Conservation (phyloP, 2,113 vertebrate genomes). For the Synodontis membranacea region DNA sequence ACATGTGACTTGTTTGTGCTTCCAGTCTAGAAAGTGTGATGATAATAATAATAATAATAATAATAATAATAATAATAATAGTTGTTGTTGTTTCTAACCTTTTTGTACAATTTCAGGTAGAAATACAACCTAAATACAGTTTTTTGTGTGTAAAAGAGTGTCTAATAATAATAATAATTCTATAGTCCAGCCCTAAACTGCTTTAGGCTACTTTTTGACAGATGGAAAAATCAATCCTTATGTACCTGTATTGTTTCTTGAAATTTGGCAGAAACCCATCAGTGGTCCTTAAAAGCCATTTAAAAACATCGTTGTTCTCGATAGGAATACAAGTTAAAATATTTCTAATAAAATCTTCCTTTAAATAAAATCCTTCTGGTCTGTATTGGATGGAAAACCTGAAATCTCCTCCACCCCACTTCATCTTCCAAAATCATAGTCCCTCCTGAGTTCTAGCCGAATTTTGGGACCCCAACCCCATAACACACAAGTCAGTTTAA, state of each 20-base stretch:
- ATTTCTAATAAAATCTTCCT: not conserved
- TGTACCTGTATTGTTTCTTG: not conserved
- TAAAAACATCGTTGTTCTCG: not conserved
- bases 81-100: not conserved
- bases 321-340: not conserved
- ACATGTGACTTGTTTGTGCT: too few species aligned
- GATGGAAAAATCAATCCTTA: not conserved
- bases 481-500: not conserved
- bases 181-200: not conserved
- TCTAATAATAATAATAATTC: too few species aligned
- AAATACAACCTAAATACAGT: not conserved
- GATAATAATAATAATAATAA: too few species aligned
- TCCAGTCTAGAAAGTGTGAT: too few species aligned
- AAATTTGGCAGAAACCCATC: not conserved
- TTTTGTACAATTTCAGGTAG: not conserved
- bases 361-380: not conserved
- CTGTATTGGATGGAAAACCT: not conserved
- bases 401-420: not conserved
- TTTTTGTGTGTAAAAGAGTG: too few species aligned
- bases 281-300: not conserved
- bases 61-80: not conserved
- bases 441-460: not conserved
- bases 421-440: not conserved
- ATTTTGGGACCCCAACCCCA: not conserved
- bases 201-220: not conserved